Conservation (phyloP, 2,797 vertebrate genomes). For the Bothrops alternatus region DNA sequence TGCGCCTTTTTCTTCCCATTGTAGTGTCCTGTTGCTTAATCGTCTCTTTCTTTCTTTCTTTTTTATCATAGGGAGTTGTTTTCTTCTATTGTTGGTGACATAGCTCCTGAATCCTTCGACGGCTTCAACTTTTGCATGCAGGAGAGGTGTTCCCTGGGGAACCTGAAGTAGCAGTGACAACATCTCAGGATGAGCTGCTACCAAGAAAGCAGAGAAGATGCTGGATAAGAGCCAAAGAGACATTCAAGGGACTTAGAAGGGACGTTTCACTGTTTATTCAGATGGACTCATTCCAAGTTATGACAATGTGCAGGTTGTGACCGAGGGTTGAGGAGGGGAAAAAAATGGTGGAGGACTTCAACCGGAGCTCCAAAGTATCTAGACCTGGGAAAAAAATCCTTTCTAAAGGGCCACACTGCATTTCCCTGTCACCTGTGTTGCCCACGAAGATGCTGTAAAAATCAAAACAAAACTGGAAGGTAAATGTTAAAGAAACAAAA, state of each 20-base stretch:
- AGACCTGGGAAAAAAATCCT: neutral
- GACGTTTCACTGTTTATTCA: neutral
- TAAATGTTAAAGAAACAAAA: slow-evolving; percentile 47
- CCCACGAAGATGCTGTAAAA: slow-evolving; percentile 47
- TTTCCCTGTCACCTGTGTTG: slow-evolving; percentile 36
- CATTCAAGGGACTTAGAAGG: neutral
- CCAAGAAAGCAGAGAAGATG: neutral
- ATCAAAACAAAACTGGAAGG: slow-evolving; percentile 21
- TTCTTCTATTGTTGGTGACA: slow-evolving; percentile 17
- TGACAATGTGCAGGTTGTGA: neutral
- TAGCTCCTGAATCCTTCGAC: slow-evolving; percentile 12
- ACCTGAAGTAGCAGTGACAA: neutral
- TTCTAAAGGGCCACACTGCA: slow-evolving; percentile 25
- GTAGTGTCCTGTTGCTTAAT: slow-evolving; percentile 2
- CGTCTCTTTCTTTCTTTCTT: neutral
- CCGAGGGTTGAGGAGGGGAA: neutral
- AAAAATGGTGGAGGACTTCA: neutral
- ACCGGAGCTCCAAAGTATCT: neutral
- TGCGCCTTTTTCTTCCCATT: neutral
- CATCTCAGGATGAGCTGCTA: neutral
- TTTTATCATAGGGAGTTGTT: slow-evolving; percentile 13
- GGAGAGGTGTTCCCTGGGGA: neutral
- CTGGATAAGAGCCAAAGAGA: neutral
- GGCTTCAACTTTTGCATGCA: neutral
- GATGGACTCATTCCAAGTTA: neutral